Base-by-base conservation (phyloP, 2,888 invertebrate genomes). In the Pyrrhosoma nymphula region DNA sequence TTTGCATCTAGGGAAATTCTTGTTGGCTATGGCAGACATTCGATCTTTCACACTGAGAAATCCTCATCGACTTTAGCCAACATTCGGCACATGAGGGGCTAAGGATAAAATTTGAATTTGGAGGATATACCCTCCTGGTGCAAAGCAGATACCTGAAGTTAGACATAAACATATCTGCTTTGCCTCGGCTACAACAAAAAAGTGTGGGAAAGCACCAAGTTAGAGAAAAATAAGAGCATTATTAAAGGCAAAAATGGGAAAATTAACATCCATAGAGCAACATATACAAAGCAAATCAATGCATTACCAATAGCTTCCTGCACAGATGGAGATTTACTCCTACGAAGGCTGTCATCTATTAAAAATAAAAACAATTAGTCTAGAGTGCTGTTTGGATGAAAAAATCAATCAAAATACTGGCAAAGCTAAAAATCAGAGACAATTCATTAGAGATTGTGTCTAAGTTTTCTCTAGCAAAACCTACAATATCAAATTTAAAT, bases 321-420 rank as follows among this genome's bases (percentile, higher is more conserved):
- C 95, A 96, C 96, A 95, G 96, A 96, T 96, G 96, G 96, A 96
- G 97, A 96, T 96, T 96, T 97, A 96, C 96, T 96, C 96, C 96
- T 96, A 95, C 96, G 96, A 95, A 96, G 96, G 96, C 96, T 96
- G 96, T 96, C 96, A 97, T 97, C 97, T 97, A 96, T 95, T 96
- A 95, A 95, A 95, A 93, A 47, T 93, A 93, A 93, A 93, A 93
- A 69, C 16, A 23, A 93, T 93, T 16, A 75, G 23, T 93, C 93
- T 82, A 82, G 30, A 35, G 18, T 0, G 47, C 89, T 55, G 63
- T 47, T 47, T 18, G n/a, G 4, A 26, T 69, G 56, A 95, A 88
- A 60, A 26, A 10, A 39, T 56, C 39, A 39, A 23, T 95, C 0
- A 75, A 69, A 47, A 60, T 60, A 60, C 60, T 60, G 1, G 30